Evolutionary conservation across 2,113 vertebrate genomes (phyloP).

Genomic region (Rhabdomys dilectus): DNA sequence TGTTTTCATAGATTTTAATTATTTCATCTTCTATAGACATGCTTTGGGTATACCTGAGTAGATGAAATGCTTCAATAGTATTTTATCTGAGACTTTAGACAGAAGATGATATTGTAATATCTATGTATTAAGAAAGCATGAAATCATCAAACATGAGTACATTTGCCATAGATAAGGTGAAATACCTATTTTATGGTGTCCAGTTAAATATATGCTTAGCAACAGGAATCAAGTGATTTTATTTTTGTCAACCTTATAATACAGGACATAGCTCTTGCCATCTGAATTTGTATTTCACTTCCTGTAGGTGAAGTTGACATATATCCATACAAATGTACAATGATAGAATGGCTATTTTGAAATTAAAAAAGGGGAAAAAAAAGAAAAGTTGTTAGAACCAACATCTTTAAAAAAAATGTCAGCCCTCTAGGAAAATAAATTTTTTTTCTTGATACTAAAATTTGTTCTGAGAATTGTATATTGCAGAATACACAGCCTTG

Average conservation of each 20-base stretch:
- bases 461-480: no score
- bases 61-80: conserved; percentile 7
- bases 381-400: no score
- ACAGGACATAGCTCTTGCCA: neutral
- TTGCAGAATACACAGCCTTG: no score
- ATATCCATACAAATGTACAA: neutral
- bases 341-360: conserved; percentile 42
- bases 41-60: neutral
- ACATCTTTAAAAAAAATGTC: no score
- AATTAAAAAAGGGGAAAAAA: no score
- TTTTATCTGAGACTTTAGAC: conserved; percentile 21
- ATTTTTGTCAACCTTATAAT: conserved; percentile 25
- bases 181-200: neutral
- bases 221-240: conserved; percentile 21
- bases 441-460: no score
- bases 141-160: conserved; percentile 35
- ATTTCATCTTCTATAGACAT: neutral
- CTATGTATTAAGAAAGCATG: neutral
- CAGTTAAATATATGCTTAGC: neutral
- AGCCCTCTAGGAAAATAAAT: no score
- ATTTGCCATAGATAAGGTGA: neutral
- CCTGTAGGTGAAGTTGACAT: neutral
- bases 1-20: conserved; percentile 51
- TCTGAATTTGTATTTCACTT: conserved; percentile 54
- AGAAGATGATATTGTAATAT: neutral